Conservation (phyloP, 2,888 invertebrate species). For the Sepioteuthis lessoniana region DNA sequence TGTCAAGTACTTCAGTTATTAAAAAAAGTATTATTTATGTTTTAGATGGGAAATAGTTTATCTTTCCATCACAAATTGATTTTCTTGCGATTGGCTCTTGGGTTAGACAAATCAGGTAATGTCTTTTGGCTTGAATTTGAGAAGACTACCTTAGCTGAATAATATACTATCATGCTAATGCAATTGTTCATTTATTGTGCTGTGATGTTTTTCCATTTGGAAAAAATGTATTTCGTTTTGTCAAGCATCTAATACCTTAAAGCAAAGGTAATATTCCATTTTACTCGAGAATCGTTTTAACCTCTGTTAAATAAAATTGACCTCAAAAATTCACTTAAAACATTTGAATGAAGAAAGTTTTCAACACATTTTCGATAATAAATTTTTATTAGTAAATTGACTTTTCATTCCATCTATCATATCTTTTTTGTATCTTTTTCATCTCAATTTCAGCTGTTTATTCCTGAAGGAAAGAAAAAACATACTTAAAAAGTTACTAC, state of each 20-base stretch:
- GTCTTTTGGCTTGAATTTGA: background rate
- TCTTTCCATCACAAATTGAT: background rate
- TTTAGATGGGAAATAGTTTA: background rate
- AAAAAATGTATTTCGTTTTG: background rate
- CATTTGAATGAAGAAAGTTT: background rate
- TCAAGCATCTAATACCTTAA: background rate
- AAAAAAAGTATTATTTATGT: background rate
- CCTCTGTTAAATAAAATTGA: background rate
- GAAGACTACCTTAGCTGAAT: background rate
- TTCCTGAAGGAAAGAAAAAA: background rate
- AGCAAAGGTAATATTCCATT: too few relatives aligned
- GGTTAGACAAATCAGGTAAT: slow-evolving; percentile 33
- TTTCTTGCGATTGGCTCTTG: background rate
- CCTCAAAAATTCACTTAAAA: background rate
- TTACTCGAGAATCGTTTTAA: background rate
- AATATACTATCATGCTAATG: background rate
- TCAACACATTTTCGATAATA: background rate
- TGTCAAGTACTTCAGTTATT: background rate
- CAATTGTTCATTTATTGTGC: background rate
- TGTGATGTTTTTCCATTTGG: background rate
- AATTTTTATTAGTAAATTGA: background rate
- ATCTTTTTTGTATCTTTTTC: background rate
- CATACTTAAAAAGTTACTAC: too few relatives aligned
- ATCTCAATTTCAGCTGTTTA: background rate
- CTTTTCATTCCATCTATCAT: background rate